Conservation (phyloP, 2,797 vertebrate genomes). For the Pitangus sulphuratus region DNA sequence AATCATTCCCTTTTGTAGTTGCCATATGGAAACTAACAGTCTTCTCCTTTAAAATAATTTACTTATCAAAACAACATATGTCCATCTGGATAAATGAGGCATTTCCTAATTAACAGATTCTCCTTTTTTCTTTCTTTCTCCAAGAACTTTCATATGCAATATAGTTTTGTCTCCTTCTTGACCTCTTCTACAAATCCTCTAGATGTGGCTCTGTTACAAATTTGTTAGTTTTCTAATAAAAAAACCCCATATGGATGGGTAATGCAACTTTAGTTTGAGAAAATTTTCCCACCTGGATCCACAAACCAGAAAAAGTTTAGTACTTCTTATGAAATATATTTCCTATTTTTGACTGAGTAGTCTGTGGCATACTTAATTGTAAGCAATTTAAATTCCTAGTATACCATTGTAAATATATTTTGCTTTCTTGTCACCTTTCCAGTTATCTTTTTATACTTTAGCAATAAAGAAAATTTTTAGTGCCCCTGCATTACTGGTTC, state of each 20-base stretch:
- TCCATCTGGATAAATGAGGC: background rate
- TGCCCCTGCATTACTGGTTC: background rate
- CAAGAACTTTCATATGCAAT: background rate
- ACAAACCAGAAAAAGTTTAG: background rate
- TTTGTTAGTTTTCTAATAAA: background rate
- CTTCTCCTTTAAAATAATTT: background rate
- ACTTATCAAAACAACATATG: background rate
- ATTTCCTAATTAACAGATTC: background rate
- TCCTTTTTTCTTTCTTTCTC: background rate
- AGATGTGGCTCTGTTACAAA: background rate
- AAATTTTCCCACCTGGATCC: background rate
- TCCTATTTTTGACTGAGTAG: background rate
- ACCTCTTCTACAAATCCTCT: background rate
- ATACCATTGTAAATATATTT: background rate
- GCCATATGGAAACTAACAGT: background rate
- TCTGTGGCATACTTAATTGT: background rate
- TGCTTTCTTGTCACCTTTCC: background rate
- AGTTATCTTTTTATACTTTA: background rate
- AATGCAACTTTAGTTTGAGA: background rate
- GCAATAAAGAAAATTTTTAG: background rate
- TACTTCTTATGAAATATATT: background rate
- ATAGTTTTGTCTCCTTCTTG: background rate
- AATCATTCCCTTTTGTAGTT: background rate
- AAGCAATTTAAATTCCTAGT: background rate
- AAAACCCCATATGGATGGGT: background rate